Base-by-base conservation (phyloP, 1,140 invertebrate genomes). In the Oedothorax gibbosus region DNA sequence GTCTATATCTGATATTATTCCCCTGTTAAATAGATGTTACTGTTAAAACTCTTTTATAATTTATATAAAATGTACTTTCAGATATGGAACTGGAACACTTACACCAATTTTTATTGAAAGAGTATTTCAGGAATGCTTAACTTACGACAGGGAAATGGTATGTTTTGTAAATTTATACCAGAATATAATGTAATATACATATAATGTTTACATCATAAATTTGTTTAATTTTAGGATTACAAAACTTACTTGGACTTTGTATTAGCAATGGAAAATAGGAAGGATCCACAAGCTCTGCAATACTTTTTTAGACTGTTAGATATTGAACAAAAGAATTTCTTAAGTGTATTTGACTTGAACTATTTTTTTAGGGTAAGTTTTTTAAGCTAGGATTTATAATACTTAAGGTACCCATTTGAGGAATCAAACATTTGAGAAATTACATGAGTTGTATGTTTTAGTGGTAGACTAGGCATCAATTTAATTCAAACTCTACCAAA, bases 201-300 rank as follows among this genome's bases (percentile, higher is more conserved):
- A 35, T 35, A 35, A 5, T 35, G 35, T 35, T 35, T 35, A 35
- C 5, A 35, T 35, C 35, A 35, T 35, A 5, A n/a, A 35, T 35
- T 5, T 35, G 35, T 35, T 75, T 83, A 10, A 53, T 87, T 89
- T 51, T 87, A 91, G 91, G 98, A 99, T 90, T 99, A 98, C 90
- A 98, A 98, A 91, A 97, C 96, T 0, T 99, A 98, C 90, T 90
- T 99, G 20, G 97, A 99, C 89, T 96, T 99, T 91, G 96, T 98
- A 0, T 91, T 99, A 50, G 97, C 97, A 0, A 90, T 99, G 86
- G 97, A 99, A 90, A 97, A 99, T 91, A 92, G 96, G 21, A 93
- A 95, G 83, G 97, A 98, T 89, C 96, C 96, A 0, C 96, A 97
- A 88, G 94, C 96, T 0, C 90, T 99, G 21, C 95, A 97, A 72